phyloP scores from a whole-genome alignment of 2,113 vertebrate genomes.

The Chlamydotis undulata region DNA sequence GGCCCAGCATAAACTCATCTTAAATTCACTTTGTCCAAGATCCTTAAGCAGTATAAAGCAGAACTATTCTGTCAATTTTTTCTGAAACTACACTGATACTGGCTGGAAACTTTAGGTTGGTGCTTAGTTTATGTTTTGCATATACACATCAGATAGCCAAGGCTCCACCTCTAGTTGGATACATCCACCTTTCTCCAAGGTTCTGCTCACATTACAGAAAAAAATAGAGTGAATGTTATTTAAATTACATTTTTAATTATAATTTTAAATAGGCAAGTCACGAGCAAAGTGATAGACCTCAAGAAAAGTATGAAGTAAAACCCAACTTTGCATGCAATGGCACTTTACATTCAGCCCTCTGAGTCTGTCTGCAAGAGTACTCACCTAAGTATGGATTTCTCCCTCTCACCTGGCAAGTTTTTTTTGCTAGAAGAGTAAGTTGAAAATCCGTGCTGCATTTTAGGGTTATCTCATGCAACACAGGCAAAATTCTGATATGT shows the following conservation, averaged over 20 bases:
- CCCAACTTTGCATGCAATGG: neutral
- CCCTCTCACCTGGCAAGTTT: slow-evolving; percentile 51
- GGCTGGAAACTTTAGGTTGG: neutral
- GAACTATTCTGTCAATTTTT: neutral
- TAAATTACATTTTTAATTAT: neutral
- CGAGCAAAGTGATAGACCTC: neutral
- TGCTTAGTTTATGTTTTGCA: neutral
- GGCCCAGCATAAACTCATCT: neutral
- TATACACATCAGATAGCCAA: neutral
- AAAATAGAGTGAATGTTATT: neutral
- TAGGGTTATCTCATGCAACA: slow-evolving; percentile 46
- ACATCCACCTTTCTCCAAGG: neutral
- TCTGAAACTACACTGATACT: neutral
- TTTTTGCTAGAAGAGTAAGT: slow-evolving; percentile 40
- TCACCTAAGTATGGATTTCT: neutral
- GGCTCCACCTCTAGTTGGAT: neutral
- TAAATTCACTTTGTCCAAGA: slow-evolving; percentile 11
- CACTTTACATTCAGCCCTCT: neutral
- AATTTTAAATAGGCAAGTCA: slow-evolving; percentile 2
- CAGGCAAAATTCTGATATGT: slow-evolving; percentile 52
- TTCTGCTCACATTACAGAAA: neutral
- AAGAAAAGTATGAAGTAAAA: neutral
- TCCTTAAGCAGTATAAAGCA: neutral
- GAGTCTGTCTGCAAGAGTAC: neutral
- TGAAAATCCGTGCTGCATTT: slow-evolving; percentile 46